A percentile compares a stretch with the other conserved stretches of the same genome.
phyloP scores from a whole-genome alignment of 2,797 vertebrate species.

The Megalops cyprinoides region DNA sequence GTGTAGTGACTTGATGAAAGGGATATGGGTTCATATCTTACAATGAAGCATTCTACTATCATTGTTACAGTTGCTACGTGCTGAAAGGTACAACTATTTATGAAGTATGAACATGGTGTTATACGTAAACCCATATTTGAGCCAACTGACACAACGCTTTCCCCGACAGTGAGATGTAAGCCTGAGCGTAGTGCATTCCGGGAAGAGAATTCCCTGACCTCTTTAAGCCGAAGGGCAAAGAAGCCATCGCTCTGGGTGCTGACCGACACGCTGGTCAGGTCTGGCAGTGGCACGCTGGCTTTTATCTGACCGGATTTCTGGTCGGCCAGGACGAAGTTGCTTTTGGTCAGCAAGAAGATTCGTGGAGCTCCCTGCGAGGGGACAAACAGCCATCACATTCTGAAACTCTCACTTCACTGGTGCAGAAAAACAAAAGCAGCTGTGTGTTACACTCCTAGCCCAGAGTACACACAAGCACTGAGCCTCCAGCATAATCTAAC shows the following conservation, averaged over 20 bases:
- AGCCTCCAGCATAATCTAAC: too few species aligned
- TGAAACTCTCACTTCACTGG: neutral
- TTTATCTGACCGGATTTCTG: conserved; percentile 97
- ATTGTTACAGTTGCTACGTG: neutral
- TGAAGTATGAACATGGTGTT: neutral
- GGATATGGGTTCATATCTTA: neutral
- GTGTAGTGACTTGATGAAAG: neutral
- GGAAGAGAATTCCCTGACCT: conserved; percentile 71
- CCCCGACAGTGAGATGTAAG: too few species aligned
- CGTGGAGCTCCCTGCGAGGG: conserved; percentile 83
- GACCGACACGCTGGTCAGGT: conserved; percentile 91
- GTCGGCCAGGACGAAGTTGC: conserved; percentile 90
- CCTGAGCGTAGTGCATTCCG: too few species aligned
- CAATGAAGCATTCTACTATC: too few species aligned
- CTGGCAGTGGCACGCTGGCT: conserved; percentile 87
- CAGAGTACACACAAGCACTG: neutral
- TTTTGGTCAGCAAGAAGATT: conserved; percentile 94
- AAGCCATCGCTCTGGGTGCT: conserved; percentile 94
- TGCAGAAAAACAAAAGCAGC: too few species aligned
- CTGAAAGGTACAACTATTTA: neutral
- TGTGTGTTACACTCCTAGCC: neutral
- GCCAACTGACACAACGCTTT: too few species aligned
- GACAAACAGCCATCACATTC: neutral
- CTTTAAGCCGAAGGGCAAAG: conserved; percentile 94
- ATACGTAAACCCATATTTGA: neutral